Evolutionary conservation across 2,797 vertebrate species (phyloP).

Genomic region (Scleropages formosus): DNA sequence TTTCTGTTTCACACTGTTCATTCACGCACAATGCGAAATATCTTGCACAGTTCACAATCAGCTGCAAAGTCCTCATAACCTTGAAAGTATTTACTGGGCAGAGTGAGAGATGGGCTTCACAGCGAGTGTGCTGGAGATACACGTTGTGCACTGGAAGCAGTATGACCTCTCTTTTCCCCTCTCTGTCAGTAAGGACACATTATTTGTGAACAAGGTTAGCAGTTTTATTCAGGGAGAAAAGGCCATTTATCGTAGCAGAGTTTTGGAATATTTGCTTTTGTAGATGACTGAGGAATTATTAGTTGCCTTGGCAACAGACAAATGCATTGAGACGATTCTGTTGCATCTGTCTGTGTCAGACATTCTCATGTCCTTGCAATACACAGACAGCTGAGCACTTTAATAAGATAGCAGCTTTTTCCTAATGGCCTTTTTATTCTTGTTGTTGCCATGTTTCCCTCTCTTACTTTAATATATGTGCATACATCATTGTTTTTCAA

Average conservation of each 20-base stretch:
- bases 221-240: conserved; percentile 13
- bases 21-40: not conserved
- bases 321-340: conserved; percentile 56
- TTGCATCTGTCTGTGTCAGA: conserved; percentile 39
- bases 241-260: conserved; percentile 37
- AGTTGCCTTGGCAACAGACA: conserved; percentile 69
- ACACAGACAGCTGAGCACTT: not conserved
- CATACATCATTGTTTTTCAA: too few species aligned
- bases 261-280: conserved; percentile 44
- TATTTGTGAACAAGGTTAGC: conserved; percentile 9
- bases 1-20: too few species aligned
- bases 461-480: not conserved
- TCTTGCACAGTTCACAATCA: not conserved
- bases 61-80: conserved; percentile 2
- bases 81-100: not conserved
- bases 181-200: not conserved
- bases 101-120: not conserved
- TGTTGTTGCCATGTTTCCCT: not conserved
- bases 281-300: conserved; percentile 51
- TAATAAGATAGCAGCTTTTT: conserved; percentile 9
- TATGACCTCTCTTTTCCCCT: not conserved
- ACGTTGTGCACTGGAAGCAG: not conserved
- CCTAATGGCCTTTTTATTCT: not conserved
- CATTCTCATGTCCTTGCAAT: conserved; percentile 48
- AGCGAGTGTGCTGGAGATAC: not conserved